These are phyloP conservation scores for Brachyistius frenatus DNA, from an alignment of 2,113 vertebrate genomes.

Conservation along the genomic window DNA sequence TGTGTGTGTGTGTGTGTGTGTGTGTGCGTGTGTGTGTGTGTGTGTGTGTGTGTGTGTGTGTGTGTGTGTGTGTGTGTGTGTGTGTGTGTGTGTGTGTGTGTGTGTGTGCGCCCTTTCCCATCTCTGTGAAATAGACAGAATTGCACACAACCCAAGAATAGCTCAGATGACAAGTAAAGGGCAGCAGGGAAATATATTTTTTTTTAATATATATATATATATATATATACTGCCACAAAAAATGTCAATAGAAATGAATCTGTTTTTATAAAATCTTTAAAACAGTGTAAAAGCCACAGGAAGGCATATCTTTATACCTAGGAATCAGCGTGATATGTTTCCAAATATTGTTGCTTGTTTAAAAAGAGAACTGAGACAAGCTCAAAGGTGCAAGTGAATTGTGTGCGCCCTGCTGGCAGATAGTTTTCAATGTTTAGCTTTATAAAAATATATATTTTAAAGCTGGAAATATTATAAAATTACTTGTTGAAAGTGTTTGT, in stretches of 20 bases:
- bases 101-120: conserved; percentile 54
- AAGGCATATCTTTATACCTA: conserved; percentile 23
- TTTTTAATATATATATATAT: not conserved
- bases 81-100: conserved; percentile 4
- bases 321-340: conserved; percentile 13
- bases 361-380: conserved; percentile 20
- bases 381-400: conserved; percentile 14
- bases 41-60: not conserved
- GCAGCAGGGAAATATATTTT: conserved; percentile 43
- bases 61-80: not conserved
- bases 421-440: conserved; percentile 41
- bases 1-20: not conserved
- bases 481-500: conserved; percentile 23
- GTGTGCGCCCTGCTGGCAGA: conserved; percentile 6
- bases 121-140: conserved; percentile 36
- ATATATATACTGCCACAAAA: conserved; percentile 6
- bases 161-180: conserved; percentile 52
- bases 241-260: conserved; percentile 32
- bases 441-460: conserved; percentile 12
- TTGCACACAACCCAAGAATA: conserved; percentile 36
- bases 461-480: conserved; percentile 27
- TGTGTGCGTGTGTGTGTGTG: not conserved
- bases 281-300: conserved; percentile 20
- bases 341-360: conserved; percentile 7
- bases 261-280: conserved; percentile 26